Evolutionary conservation across 2,888 invertebrate species (phyloP).

Genomic region (Acheta domesticus): DNA sequence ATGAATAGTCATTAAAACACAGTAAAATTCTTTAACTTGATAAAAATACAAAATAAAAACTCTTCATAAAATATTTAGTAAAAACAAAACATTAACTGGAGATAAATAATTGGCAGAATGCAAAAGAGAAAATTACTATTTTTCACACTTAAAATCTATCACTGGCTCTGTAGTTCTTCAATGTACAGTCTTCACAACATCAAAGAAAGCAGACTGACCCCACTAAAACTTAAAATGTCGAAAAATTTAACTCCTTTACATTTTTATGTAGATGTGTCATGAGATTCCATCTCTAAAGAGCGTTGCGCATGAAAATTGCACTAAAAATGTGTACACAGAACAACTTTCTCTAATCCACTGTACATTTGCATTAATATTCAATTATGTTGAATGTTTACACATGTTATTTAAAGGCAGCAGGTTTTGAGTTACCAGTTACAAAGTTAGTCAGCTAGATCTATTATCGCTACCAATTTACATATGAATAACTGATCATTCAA

Average conservation of each 20-base stretch:
- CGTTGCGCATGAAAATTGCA: no score
- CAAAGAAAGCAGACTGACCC: conserved; percentile 27
- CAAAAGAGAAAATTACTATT: neutral
- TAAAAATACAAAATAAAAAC: neutral
- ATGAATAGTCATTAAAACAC: no score
- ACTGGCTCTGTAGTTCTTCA: neutral
- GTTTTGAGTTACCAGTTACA: no score
- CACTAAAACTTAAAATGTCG: neutral
- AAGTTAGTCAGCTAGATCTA: no score
- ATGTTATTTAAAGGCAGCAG: no score
- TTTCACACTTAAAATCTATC: neutral
- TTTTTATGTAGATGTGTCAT: neutral
- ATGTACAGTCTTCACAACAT: conserved; percentile 27
- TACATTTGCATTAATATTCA: no score
- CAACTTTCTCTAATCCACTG: no score
- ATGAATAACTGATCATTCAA: no score
- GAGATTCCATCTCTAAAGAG: no score
- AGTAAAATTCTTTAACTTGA: neutral
- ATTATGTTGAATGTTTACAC: no score
- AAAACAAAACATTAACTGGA: conserved; percentile 10
- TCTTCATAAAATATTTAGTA: neutral
- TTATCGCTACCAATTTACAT: no score
- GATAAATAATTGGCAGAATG: neutral
- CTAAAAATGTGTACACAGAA: no score
- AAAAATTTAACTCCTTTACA: neutral